Conservation (phyloP, 2,888 invertebrate species). For the Polydrusus pterygomalis region DNA sequence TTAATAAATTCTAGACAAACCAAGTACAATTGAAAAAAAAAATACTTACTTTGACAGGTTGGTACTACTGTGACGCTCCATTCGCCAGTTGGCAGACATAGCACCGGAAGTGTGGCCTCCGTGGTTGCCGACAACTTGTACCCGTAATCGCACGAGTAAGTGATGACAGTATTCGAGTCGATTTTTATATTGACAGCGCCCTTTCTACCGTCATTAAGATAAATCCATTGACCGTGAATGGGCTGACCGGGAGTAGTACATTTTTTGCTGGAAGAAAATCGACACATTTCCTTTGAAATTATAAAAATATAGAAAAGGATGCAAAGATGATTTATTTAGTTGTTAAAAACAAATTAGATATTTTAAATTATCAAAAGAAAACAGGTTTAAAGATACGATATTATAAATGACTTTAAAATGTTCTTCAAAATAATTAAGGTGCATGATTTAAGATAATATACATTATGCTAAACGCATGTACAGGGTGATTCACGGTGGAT, state of each 20-base stretch:
- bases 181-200: constrained; percentile 56
- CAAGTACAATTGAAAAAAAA: neutral
- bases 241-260: constrained; percentile 61
- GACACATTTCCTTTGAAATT: neutral
- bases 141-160: constrained; percentile 56
- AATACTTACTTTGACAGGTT: constrained; percentile 58
- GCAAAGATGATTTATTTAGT: too few species aligned
- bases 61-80: constrained; percentile 55
- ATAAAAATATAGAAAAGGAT: neutral
- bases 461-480: too few species aligned
- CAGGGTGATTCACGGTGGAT: too few species aligned
- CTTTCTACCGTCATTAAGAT: constrained; percentile 17
- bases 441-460: too few species aligned
- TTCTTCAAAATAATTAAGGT: too few species aligned
- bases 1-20: too few species aligned
- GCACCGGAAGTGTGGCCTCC: constrained; percentile 16
- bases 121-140: constrained; percentile 52
- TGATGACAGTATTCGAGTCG: constrained; percentile 51
- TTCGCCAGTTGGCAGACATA: constrained; percentile 45
- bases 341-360: too few species aligned
- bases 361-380: too few species aligned
- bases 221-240: constrained; percentile 60
- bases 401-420: too few species aligned
- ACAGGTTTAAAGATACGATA: too few species aligned
- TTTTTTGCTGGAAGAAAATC: neutral